Evolutionary conservation across 2,797 vertebrate species (phyloP), one percentile per base, ranked within the genome.

Genomic region (Xiphorhynchus erythropygius): DNA sequence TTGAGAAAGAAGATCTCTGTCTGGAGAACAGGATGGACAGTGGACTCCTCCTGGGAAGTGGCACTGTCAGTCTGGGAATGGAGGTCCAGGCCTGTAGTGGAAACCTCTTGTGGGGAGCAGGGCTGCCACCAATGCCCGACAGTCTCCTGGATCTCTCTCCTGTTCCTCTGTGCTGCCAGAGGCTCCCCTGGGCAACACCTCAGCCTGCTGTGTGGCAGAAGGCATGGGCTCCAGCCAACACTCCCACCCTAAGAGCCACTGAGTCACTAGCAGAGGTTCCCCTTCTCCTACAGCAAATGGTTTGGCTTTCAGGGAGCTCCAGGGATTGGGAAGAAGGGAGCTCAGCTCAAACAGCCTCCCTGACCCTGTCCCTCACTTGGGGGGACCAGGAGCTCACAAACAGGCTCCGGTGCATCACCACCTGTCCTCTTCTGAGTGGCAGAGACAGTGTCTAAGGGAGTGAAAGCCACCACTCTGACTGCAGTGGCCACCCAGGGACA

Each of bases 201-300:
- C 37, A 67, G 53, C 30, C 42, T 2, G 0, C 41, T 3, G 0
- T 5, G n/a, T 0, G 0, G 56, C 41, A 80, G 1, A 0, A 65
- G 60, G 32, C 55, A 68, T 1, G 5, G 67, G 25, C 30, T 60
- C 17, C 52, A 83, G n/a, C 8, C 67, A 59, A 32, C 0, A 0
- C 8, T 64, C 44, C 27, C 64, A 59, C 11, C 13, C 35, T 33
- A 37, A 73, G 37, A 74, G 35, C 39, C 50, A 22, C 1, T 0
- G 9, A 14, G n/a, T 49, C 28, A 24, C 60, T 25, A 18, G 49
- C 44, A 44, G 28, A 62, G 24, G 15, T 18, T 49, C 25, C 28
- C 46, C n/a, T n/a, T 67, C 22, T 15, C 39, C 35, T 64, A 27
- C 19, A 68, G 41, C 60, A 71, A 68, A 44, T 9, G 13, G 22